A percentile compares a stretch with the other conserved stretches of the same genome.
These are phyloP conservation scores for Microchrysa polita DNA, from an alignment of 2,888 invertebrate genomes.

Conservation along the genomic window DNA sequence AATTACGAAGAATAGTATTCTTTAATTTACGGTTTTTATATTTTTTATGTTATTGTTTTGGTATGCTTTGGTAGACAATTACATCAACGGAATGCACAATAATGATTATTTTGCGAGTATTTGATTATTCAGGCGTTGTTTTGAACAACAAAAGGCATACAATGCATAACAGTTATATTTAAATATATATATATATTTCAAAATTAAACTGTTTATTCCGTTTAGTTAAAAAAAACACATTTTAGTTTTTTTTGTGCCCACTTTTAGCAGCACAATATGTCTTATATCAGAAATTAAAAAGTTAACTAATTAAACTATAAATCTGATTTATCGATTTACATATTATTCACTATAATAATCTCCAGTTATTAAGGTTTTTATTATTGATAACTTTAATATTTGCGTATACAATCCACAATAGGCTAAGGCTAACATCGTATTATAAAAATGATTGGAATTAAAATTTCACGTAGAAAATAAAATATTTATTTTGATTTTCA, in stretches of 20 bases:
- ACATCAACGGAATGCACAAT: slow-evolving; percentile 20
- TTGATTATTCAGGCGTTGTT: slow-evolving; percentile 37
- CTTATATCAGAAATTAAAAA: too few species aligned
- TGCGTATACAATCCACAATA: slow-evolving; percentile 4
- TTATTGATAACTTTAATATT: background rate
- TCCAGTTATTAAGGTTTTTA: too few species aligned
- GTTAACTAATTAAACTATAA: too few species aligned
- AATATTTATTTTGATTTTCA: background rate
- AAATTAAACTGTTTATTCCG: background rate
- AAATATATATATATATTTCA: slow-evolving; percentile 20
- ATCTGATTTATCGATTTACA: too few species aligned
- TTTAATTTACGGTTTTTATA: too few species aligned
- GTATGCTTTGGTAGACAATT: background rate
- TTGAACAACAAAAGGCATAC: slow-evolving; percentile 42
- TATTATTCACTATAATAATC: too few species aligned
- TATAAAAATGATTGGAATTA: slow-evolving; percentile 17
- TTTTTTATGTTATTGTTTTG: too few species aligned
- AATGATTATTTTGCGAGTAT: slow-evolving; percentile 41
- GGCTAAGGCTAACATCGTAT: background rate
- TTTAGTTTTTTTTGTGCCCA: too few species aligned
- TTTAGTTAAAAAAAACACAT: background rate
- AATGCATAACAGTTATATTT: slow-evolving; percentile 30
- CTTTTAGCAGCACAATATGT: too few species aligned
- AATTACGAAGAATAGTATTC: too few species aligned
- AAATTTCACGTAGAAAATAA: slow-evolving; percentile 26